Base-by-base conservation (phyloP, 2,888 invertebrate species). In the Epirrhoe tristata region DNA sequence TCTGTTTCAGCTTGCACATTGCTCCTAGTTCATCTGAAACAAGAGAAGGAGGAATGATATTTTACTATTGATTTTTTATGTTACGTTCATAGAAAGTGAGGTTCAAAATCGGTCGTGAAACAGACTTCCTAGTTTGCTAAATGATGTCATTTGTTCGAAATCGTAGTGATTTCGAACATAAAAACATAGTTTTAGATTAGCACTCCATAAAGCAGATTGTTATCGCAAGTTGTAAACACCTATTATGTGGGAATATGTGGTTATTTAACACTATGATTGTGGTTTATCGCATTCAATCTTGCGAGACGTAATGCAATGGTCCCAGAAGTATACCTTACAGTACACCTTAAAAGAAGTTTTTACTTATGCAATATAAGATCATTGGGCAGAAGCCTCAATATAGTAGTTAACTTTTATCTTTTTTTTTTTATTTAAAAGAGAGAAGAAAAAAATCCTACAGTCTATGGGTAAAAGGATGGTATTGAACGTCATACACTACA, bases 21-120 rank as follows among this genome's bases (percentile, higher is more conserved):
- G 51, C 43, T 58, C 50, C 52, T 48, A 55, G 24, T 24, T 75
- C 76, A 85, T 83, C 91, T 91, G 88, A n/a, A 91, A 90, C 84
- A 89, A 86, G 68, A 12, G n/a, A 46, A 58, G 16, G 31, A 14
- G n/a, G n/a, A n/a, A n/a, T n/a, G n/a, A n/a, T n/a, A n/a, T n/a
- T n/a, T n/a, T n/a, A n/a, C n/a, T 5, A 14, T 14, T 46, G 43
- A n/a, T 36, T 36, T 36, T 1, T 36, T 36, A 8, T n/a, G n/a
- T n/a, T n/a, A 36, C 36, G 36, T 36, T 36, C 36, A 6, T 36
- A n/a, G 36, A 36, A 36, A 36, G 36, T n/a, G n/a, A n/a, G n/a
- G n/a, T n/a, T n/a, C n/a, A n/a, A n/a, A n/a, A n/a, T n/a, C n/a
- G n/a, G n/a, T n/a, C n/a, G n/a, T n/a, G n/a, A n/a, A n/a, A n/a